Percentiles rank a stretch among this genome's conserved stretches.
Evolutionary conservation across 2,797 vertebrate species (phyloP).

Genomic region (Diplodus sargus): DNA sequence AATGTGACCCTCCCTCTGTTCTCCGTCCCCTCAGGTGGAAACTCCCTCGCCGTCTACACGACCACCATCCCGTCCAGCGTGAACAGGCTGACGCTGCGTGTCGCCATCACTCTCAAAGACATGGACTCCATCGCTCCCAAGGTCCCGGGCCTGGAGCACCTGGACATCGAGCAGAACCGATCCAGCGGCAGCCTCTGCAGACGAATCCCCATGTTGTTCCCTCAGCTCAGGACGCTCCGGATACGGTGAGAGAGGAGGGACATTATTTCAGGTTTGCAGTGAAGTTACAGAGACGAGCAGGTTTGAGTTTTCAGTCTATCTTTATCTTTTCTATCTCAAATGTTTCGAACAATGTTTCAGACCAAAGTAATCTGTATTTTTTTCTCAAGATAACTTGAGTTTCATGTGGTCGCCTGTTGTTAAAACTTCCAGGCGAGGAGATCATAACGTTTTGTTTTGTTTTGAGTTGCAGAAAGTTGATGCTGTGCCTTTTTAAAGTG

Average conservation of each 20-base stretch:
- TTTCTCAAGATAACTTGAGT: no score
- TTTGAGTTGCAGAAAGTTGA: no score
- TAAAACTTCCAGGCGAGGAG: no score
- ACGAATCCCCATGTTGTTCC: constrained; percentile 75
- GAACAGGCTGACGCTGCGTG: constrained; percentile 69
- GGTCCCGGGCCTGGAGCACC: constrained; percentile 68
- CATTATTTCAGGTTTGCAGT: neutral
- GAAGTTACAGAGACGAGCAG: neutral
- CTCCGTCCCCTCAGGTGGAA: constrained; percentile 56
- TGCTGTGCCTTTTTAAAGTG: no score
- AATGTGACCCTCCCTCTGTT: neutral
- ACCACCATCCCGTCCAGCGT: constrained; percentile 71
- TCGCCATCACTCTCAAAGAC: constrained; percentile 76
- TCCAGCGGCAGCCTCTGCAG: constrained; percentile 77
- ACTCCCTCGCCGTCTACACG: constrained; percentile 69
- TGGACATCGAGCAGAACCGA: constrained; percentile 78
- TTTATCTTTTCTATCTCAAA: no score
- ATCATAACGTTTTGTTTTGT: no score
- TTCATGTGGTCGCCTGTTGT: no score
- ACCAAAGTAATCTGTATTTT: no score
- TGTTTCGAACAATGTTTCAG: no score
- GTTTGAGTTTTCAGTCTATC: no score
- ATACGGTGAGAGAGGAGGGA: constrained; percentile 59
- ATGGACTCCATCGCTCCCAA: constrained; percentile 76
- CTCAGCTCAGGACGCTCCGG: constrained; percentile 71